These are phyloP conservation scores for Calidris pygmaea DNA, from an alignment of 2,113 vertebrate species.

Conservation along the genomic window DNA sequence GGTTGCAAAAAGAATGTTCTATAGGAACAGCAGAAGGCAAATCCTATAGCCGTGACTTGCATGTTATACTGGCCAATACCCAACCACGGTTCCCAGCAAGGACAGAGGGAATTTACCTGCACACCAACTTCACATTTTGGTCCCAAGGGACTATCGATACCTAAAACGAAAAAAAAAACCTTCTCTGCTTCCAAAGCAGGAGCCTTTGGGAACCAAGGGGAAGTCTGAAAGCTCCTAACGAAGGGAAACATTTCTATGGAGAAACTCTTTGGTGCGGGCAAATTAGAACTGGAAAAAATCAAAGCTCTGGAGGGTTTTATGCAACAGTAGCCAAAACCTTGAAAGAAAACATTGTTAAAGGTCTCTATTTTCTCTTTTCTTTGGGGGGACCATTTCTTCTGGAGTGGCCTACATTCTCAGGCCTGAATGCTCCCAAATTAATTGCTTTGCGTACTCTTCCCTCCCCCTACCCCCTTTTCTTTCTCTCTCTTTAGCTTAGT, in stretches of 20 bases:
- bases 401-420: conserved; percentile 62
- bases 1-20: not conserved
- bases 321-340: conserved; percentile 58
- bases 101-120: not conserved
- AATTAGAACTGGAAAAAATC: conserved; percentile 52
- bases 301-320: conserved; percentile 47
- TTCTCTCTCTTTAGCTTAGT: conserved; percentile 34
- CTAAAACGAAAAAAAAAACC: not conserved
- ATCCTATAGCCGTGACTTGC: not conserved
- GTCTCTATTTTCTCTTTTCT: conserved; percentile 60
- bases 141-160: not conserved
- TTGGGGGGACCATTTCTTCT: conserved; percentile 16
- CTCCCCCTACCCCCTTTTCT: conserved; percentile 7
- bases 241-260: conserved; percentile 41
- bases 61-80: not conserved
- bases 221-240: conserved; percentile 6
- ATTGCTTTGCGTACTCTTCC: conserved; percentile 78
- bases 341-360: conserved; percentile 69
- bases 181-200: not conserved
- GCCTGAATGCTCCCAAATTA: conserved; percentile 77
- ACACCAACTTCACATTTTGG: not conserved
- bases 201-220: not conserved
- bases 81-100: accelerated
- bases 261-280: not conserved
- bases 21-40: not conserved